A percentile compares a stretch with the other conserved stretches of the same genome.
Evolutionary conservation across 2,113 vertebrate genomes (phyloP).

Genomic region (Rousettus leschenaultii): DNA sequence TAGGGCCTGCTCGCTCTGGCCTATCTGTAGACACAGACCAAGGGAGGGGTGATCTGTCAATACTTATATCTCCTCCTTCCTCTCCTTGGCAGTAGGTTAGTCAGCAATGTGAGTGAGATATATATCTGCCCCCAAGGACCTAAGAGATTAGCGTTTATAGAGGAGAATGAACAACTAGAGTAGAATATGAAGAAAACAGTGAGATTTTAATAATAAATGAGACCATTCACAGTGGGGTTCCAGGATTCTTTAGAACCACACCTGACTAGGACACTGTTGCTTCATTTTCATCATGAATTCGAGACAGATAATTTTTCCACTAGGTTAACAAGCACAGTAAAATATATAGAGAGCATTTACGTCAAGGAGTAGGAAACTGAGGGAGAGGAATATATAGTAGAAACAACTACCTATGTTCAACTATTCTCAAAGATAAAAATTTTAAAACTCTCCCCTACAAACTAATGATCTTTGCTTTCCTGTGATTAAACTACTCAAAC

Average conservation of each 20-base stretch:
- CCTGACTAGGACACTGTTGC: not conserved
- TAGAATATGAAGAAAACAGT: not conserved
- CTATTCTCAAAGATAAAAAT: not conserved
- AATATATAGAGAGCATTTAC: not conserved
- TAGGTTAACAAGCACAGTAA: not conserved
- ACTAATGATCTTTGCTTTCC: not conserved
- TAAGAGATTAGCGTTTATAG: not conserved
- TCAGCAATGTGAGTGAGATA: not conserved
- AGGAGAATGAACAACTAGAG: not conserved
- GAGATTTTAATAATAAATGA: not conserved
- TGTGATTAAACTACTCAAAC: not conserved
- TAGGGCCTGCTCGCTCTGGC: not conserved
- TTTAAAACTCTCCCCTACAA: not conserved
- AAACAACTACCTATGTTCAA: not conserved
- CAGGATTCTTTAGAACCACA: not conserved
- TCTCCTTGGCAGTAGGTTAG: not conserved
- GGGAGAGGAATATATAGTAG: not conserved
- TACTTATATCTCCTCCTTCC: not conserved
- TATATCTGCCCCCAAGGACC: not conserved
- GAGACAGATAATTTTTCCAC: not conserved
- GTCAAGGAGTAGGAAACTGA: not conserved
- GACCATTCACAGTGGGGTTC: not conserved
- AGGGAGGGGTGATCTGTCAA: not conserved
- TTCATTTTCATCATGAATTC: not conserved
- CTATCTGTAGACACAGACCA: not conserved